Evolutionary conservation across 1,140 invertebrate species (phyloP), one percentile per base, ranked within the genome.

Genomic region (Delia radicum): DNA sequence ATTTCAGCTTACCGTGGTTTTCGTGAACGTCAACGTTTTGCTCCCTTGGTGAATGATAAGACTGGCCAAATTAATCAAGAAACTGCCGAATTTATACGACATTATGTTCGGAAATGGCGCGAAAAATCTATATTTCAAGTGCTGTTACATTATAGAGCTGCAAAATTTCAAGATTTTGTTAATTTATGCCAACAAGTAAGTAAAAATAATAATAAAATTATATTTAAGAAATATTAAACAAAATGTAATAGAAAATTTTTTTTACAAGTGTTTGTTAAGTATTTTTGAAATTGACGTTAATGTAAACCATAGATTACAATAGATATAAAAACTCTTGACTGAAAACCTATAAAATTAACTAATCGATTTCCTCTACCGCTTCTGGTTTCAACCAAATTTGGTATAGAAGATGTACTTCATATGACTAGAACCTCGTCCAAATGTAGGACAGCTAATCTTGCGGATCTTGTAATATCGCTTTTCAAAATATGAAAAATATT

Each of bases 181-280:
- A 93, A 95, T 84, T 92, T 95, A 77, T 93, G 91, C 63, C 93
- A 95, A 83, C 94, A 95, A 90, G 94, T 94, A 85, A 84, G 33
- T 74, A 21, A 15, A 3, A 13, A 74, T 15, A n/a, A n/a, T 13
- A 26, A 61, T n/a, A 61, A 8, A 26, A 12, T 26, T 2, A 65
- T 65, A 26, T 26, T 18, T 0, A 65, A 65, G 10, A 65, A 21
- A 26, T 65, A 37, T 13, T n/a, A n/a, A n/a, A n/a, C 13, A 31
- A 46, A 31, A 18, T 46, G n/a, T 33, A 31, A 71, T 31, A 71
- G 24, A 13, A 1, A 61, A 15, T 61, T 2, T 2, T n/a, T 21
- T 61, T 18, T 61, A 21, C 1, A 13, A 61, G 7, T 48, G 48
- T 74, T 18, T 31, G 0, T 26, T 55, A 33, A 42, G 2, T n/a